Conservation (phyloP, 2,888 invertebrate species). For the Anaspis maculata region DNA sequence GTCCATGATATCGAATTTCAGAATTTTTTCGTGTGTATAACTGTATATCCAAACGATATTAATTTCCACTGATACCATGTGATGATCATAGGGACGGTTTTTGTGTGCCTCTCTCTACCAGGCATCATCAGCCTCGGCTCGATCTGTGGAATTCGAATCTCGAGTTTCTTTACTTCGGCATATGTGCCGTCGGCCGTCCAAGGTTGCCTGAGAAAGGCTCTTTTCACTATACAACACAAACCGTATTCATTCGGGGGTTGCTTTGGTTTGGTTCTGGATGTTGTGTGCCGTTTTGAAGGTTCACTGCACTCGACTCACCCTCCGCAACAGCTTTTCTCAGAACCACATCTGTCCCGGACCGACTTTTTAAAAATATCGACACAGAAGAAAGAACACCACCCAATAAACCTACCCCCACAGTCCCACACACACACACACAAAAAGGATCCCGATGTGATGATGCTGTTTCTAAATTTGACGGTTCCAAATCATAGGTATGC, state of each 20-base stretch:
- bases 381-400: too few relatives aligned
- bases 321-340: constrained; percentile 20
- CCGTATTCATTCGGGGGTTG: too few relatives aligned
- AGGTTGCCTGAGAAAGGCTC: constrained; percentile 15
- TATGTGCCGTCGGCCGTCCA: constrained; percentile 17
- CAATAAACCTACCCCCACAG: too few relatives aligned
- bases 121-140: too few relatives aligned
- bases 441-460: too few relatives aligned
- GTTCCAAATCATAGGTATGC: too few relatives aligned
- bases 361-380: constrained; percentile 30
- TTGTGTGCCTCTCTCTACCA: constrained; percentile 7
- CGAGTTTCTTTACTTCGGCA: constrained; percentile 19
- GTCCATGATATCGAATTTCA: constrained; percentile 12
- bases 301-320: constrained; percentile 20
- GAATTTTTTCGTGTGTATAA: constrained; percentile 10
- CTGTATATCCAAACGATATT: constrained; percentile 9
- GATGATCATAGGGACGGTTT: constrained; percentile 8
- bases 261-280: constrained; percentile 3
- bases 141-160: constrained; percentile 20
- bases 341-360: constrained; percentile 30
- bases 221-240: constrained; percentile 9
- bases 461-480: too few relatives aligned
- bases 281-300: constrained; percentile 19
- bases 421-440: too few relatives aligned
- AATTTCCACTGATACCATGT: constrained; percentile 13